These are phyloP conservation scores for Phoxinus dragarum DNA, from an alignment of 2,797 vertebrate species.

Conservation along the genomic window DNA sequence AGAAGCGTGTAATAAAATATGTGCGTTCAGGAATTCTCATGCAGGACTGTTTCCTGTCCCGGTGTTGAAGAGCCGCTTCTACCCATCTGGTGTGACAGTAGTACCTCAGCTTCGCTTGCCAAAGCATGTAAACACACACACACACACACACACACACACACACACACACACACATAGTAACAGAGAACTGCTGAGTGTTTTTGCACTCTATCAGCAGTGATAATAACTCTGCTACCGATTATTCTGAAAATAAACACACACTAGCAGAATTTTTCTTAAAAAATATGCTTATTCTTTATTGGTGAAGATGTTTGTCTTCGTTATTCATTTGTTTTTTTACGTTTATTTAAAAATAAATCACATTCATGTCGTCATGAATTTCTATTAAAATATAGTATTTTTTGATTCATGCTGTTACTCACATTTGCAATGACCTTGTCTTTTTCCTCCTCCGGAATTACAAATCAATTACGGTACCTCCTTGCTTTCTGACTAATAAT, in stretches of 20 bases:
- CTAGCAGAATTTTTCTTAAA: conserved; percentile 7
- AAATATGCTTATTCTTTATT: not conserved
- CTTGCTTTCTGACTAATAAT: conserved; percentile 32
- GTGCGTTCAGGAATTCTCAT: not conserved
- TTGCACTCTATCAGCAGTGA: conserved; percentile 51
- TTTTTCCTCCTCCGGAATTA: conserved; percentile 3
- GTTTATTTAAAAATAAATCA: not conserved
- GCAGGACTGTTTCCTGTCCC: conserved; percentile 17
- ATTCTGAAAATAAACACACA: conserved; percentile 25
- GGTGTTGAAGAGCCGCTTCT: conserved; percentile 23
- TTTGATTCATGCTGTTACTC: not conserved
- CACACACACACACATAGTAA: conserved; percentile 22
- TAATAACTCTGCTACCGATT: conserved; percentile 40
- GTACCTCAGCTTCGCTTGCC: conserved; percentile 23
- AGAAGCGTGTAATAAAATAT: not conserved
- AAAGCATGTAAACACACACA: conserved; percentile 24
- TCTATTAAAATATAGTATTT: not conserved
- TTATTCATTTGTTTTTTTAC: not conserved
- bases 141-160: conserved; percentile 12
- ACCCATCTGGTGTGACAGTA: conserved; percentile 42
- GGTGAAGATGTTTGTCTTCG: not conserved
- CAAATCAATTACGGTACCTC: conserved; percentile 38
- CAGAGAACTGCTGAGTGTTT: conserved; percentile 35
- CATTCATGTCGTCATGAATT: not conserved
- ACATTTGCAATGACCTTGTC: not conserved